phyloP scores from a whole-genome alignment of 1,140 invertebrate species.

The Temnothorax curvispinosus region DNA sequence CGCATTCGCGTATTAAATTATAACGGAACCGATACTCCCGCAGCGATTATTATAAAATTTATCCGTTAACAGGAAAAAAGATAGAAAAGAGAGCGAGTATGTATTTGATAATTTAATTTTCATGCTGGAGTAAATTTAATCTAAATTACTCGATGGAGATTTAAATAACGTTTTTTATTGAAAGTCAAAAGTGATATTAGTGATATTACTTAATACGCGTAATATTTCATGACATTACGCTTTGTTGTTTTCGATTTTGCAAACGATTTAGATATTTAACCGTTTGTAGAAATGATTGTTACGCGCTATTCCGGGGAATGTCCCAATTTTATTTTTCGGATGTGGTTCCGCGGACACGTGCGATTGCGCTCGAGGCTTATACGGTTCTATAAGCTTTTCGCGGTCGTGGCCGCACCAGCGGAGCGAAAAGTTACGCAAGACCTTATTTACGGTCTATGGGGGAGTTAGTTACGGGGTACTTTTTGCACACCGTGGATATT shows the following conservation, averaged over 20 bases:
- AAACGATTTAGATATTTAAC: not conserved
- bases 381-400: not conserved
- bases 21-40: not conserved
- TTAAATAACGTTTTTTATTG: not conserved
- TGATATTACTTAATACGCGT: not conserved
- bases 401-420: not conserved
- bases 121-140: not conserved
- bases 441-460: conserved; percentile 29
- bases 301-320: not conserved
- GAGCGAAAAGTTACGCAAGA: not conserved
- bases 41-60: not conserved
- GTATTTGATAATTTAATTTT: not conserved
- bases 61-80: not conserved
- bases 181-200: not conserved
- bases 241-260: not conserved
- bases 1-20: not conserved
- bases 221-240: not conserved
- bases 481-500: conserved; percentile 18
- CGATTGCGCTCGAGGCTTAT: not conserved
- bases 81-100: not conserved
- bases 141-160: not conserved
- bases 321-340: not conserved
- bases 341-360: not conserved
- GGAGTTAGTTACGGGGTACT: not conserved
- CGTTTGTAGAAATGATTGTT: not conserved